Evolutionary conservation across 2,888 invertebrate species (phyloP).

Genomic region (Thyatira batis): DNA sequence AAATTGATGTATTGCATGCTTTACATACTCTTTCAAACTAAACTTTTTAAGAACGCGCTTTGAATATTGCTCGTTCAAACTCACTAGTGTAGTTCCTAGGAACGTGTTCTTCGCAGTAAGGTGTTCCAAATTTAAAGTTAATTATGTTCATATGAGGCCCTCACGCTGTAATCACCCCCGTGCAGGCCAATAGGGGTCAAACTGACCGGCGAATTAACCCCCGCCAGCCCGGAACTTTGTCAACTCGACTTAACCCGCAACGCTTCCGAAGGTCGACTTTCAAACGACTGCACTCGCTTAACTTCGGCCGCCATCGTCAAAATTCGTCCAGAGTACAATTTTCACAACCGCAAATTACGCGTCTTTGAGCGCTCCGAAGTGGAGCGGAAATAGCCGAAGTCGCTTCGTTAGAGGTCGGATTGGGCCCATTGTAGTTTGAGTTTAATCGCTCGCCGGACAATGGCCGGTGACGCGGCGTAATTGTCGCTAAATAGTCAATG

Average conservation of each 20-base stretch:
- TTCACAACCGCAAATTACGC: conserved; percentile 75
- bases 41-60: neutral
- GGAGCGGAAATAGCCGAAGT: conserved; percentile 73
- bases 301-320: conserved; percentile 54
- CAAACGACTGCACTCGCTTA: conserved; percentile 58
- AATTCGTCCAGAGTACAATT: conserved; percentile 67
- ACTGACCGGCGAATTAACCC: conserved; percentile 52
- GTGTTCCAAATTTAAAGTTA: conserved; percentile 2
- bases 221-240: conserved; percentile 48
- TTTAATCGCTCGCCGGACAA: conserved; percentile 74
- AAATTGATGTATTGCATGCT: neutral
- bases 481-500: conserved; percentile 74
- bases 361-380: conserved; percentile 72
- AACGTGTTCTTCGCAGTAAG: neutral
- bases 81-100: neutral
- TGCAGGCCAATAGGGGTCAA: conserved; percentile 45
- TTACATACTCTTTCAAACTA: neutral
- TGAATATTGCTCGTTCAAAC: neutral
- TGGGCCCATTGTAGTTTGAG: conserved; percentile 68
- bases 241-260: conserved; percentile 51
- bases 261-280: conserved; percentile 53
- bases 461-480: conserved; percentile 73
- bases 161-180: conserved; percentile 25
- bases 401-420: conserved; percentile 77
- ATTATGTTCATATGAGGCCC: neutral